Base-by-base conservation (phyloP, 1,140 invertebrate genomes). In the Streblospio benedicti region DNA sequence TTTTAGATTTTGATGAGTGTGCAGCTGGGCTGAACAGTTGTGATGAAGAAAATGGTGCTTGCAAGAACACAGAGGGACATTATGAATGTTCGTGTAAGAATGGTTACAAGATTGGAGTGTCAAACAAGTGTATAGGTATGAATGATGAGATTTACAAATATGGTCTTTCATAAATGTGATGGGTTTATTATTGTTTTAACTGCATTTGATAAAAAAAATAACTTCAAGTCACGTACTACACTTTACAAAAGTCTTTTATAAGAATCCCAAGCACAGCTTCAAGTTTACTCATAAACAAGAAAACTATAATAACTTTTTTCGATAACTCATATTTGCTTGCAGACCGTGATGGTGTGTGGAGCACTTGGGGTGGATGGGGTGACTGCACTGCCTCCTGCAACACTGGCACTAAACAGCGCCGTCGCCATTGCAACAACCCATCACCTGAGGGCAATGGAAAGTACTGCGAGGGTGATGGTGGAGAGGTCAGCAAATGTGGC, bases 301-400 rank as follows among this genome's bases (percentile, higher is more conserved):
- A n/a, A n/a, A n/a, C n/a, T n/a, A n/a, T n/a, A n/a, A n/a, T n/a
- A n/a, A n/a, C n/a, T n/a, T n/a, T n/a, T n/a, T n/a, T n/a, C n/a
- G n/a, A n/a, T n/a, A n/a, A n/a, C n/a, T n/a, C n/a, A n/a, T n/a
- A n/a, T n/a, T n/a, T n/a, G n/a, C n/a, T n/a, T n/a, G n/a, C n/a
- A n/a, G n/a, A n/a, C n/a, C n/a, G n/a, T n/a, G 78, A 85, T 61
- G 84, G 84, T 1, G 78, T 74, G 1, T 87, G 85, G 86, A 76
- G 81, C 43, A 56, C 71, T 0, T 88, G 86, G 86, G 69, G 73
- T 16, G 28, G 69, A 1, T 87, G 85, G 86, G 79, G 79, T 14
- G 73, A 80, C 2, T 87, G 86, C 72, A 85, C 85, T 1, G 73
- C 80, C 14, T 78, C 81, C 6, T 87, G 86, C 67, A 84, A 83